These are phyloP conservation scores for Pseudorhombus dupliciocellatus DNA, from an alignment of 2,113 vertebrate genomes.

Conservation along the genomic window DNA sequence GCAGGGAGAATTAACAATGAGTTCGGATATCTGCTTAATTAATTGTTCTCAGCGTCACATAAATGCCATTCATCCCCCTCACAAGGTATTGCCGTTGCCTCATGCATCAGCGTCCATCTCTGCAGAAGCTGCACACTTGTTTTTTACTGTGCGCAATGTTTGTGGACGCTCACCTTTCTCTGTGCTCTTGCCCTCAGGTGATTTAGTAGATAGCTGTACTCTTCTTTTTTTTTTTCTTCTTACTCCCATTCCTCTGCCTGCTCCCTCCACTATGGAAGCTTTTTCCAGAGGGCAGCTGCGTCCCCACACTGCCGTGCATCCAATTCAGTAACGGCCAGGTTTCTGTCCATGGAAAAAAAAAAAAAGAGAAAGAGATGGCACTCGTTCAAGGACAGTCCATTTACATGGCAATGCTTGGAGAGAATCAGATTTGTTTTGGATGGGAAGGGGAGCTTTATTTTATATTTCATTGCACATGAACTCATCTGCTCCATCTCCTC, in stretches of 20 bases:
- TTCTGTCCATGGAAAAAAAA: background rate
- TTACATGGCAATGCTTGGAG: slow-evolving; percentile 1
- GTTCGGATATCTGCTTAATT: slow-evolving; percentile 63
- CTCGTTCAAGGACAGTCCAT: slow-evolving; percentile 37
- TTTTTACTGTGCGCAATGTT: background rate
- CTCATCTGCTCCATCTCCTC: background rate
- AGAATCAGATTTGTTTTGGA: slow-evolving; percentile 12
- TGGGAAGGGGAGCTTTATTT: slow-evolving; percentile 14
- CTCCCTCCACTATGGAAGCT: slow-evolving; percentile 19
- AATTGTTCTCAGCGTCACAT: slow-evolving; percentile 41
- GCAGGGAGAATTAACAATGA: slow-evolving; percentile 45
- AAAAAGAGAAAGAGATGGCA: background rate
- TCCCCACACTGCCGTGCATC: slow-evolving; percentile 15
- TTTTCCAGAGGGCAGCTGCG: slow-evolving; percentile 34
- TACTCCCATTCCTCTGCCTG: slow-evolving; percentile 4
- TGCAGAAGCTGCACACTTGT: slow-evolving; percentile 3
- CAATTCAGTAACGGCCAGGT: slow-evolving; percentile 13
- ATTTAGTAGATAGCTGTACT: slow-evolving; percentile 16
- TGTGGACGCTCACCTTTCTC: slow-evolving; percentile 8
- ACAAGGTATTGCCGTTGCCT: slow-evolving; percentile 14
- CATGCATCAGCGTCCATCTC: background rate
- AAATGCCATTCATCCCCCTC: slow-evolving; percentile 20
- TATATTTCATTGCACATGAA: background rate
- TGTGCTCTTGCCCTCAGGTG: slow-evolving; percentile 34
- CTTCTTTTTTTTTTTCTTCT: slow-evolving; percentile 1